phyloP scores from a whole-genome alignment of 1,140 invertebrate genomes.

The Brachionus asplanchnoidis region DNA sequence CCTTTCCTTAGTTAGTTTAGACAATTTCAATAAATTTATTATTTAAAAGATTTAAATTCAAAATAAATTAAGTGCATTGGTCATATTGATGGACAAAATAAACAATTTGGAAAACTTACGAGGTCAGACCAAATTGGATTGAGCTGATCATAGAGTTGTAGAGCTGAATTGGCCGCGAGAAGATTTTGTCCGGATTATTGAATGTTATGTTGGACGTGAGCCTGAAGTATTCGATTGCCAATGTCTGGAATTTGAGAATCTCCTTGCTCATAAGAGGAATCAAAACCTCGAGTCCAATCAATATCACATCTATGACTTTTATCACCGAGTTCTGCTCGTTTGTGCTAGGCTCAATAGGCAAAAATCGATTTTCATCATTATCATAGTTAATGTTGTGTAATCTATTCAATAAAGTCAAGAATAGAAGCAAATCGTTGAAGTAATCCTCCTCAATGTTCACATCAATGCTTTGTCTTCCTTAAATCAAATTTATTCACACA shows the following conservation, averaged over 20 bases:
- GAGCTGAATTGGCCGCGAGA: not conserved
- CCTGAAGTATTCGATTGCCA: conserved; percentile 17
- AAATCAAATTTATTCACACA: not conserved
- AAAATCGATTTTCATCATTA: not conserved
- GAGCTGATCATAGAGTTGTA: conserved; percentile 1
- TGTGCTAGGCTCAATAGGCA: not conserved
- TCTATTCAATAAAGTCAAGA: conserved; percentile 2
- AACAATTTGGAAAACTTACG: not conserved
- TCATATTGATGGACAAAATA: not conserved
- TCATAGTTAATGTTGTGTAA: conserved; percentile 27
- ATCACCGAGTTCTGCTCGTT: not conserved
- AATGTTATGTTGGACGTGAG: not conserved
- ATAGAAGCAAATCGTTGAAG: conserved; percentile 32
- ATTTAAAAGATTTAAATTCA: too few species aligned
- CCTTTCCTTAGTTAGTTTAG: too few species aligned
- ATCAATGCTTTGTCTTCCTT: conserved; percentile 6
- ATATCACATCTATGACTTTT: not conserved
- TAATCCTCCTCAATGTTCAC: conserved; percentile 37
- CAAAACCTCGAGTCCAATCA: conserved; percentile 6
- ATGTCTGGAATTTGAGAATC: conserved; percentile 17
- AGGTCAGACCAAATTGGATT: conserved; percentile 16
- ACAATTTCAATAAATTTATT: too few species aligned
- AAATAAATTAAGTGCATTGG: not conserved
- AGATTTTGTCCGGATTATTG: conserved; percentile 2
- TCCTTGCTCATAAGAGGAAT: conserved; percentile 31